Evolutionary conservation across 1,140 invertebrate species (phyloP).

Genomic region (Diuraphis noxia): DNA sequence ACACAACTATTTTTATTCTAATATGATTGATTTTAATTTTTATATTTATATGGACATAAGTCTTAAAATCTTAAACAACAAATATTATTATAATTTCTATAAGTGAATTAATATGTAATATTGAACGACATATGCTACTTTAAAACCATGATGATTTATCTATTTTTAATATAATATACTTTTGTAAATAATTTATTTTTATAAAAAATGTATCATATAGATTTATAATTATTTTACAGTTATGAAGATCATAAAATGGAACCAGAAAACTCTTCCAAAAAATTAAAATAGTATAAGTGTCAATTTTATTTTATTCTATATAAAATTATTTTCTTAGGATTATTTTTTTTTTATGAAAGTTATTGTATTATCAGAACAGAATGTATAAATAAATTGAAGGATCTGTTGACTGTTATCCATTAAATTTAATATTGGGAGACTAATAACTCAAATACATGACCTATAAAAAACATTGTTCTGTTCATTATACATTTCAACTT

Average conservation of each 20-base stretch:
- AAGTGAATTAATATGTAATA: neutral
- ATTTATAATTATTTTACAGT: constrained; percentile 58
- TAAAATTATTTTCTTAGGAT: neutral
- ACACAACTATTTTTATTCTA: neutral
- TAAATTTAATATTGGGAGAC: neutral
- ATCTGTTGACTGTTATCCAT: neutral
- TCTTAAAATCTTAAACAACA: neutral
- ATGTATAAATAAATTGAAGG: neutral
- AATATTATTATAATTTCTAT: neutral
- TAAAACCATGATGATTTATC: too few species aligned
- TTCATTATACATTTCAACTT: neutral
- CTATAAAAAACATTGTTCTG: neutral
- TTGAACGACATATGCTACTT: neutral
- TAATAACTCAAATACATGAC: neutral
- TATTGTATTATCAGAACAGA: neutral
- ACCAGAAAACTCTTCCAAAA: constrained; percentile 5
- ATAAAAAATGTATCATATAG: neutral
- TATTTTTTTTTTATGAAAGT: neutral
- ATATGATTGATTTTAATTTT: neutral
- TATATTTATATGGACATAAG: neutral
- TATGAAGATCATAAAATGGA: constrained; percentile 47
- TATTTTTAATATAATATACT: neutral
- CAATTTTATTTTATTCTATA: neutral
- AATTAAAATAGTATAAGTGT: neutral
- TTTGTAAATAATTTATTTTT: neutral